Percentiles rank a stretch among this genome's conserved stretches.
phyloP scores from a whole-genome alignment of 2,797 vertebrate genomes.

The Sebastes nivosus region DNA sequence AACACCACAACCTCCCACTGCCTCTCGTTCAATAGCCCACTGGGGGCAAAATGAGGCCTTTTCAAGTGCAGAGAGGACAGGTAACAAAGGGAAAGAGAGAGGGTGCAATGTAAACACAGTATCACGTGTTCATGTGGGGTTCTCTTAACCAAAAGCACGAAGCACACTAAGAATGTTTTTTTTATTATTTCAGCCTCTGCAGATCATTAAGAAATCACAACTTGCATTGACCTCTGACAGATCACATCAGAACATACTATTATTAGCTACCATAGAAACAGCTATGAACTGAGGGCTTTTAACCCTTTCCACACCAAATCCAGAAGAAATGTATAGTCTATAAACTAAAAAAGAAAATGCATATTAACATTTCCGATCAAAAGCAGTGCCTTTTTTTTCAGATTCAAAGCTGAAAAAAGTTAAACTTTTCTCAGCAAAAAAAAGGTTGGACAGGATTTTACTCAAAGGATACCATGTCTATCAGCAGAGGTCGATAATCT shows the following conservation, averaged over 20 bases:
- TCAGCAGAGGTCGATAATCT: background rate
- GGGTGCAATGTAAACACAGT: conserved; percentile 52
- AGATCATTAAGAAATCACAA: background rate
- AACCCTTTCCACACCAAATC: background rate
- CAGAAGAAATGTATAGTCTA: background rate
- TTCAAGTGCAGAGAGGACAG: conserved; percentile 52
- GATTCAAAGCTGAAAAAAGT: too few species aligned
- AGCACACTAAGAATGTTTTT: background rate
- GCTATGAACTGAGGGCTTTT: background rate
- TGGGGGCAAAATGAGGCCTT: conserved; percentile 40
- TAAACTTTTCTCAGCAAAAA: background rate
- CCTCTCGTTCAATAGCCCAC: conserved; percentile 65
- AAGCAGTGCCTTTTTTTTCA: too few species aligned
- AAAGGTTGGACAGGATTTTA: background rate
- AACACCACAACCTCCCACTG: conserved; percentile 74
- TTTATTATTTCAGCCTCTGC: background rate
- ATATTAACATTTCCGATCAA: background rate
- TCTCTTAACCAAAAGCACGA: background rate
- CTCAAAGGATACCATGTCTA: background rate
- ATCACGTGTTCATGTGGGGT: conserved; percentile 22
- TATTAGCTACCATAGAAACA: background rate
- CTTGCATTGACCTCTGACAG: background rate
- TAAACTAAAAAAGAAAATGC: background rate
- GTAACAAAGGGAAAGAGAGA: conserved; percentile 18
- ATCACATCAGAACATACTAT: background rate